Conservation (phyloP, 2,797 vertebrate genomes). For the Helostoma temminkii region DNA sequence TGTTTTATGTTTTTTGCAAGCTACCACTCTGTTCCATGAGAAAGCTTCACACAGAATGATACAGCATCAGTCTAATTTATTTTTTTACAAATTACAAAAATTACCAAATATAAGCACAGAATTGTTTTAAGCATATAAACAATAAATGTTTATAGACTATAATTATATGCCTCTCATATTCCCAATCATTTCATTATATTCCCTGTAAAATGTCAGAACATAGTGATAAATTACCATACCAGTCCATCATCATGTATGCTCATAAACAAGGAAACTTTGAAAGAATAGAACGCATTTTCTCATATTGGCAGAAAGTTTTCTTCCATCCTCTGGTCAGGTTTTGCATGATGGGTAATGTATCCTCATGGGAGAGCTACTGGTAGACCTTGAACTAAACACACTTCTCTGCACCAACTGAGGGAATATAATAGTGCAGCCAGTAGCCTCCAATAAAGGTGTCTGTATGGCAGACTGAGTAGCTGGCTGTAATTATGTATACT, state of each 20-base stretch:
- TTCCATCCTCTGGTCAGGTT: conserved; percentile 9
- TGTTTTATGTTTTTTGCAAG: too few relatives aligned
- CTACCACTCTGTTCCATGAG: too few relatives aligned
- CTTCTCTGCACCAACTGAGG: conserved; percentile 19
- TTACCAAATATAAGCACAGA: too few relatives aligned
- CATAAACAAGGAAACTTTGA: too few relatives aligned
- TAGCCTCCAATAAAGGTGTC: conserved; percentile 61
- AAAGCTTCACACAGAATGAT: neutral
- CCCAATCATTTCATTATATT: neutral
- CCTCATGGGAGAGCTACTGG: neutral
- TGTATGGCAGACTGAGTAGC: conserved; percentile 60
- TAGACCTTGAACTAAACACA: conserved; percentile 14
- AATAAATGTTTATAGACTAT: neutral
- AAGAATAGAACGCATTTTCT: too few relatives aligned
- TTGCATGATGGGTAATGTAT: neutral
- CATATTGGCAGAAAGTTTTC: too few relatives aligned
- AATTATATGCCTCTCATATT: neutral
- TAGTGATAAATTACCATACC: neutral
- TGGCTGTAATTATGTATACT: conserved; percentile 69
- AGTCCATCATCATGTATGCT: too few relatives aligned
- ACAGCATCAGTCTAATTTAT: neutral
- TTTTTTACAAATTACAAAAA: too few relatives aligned
- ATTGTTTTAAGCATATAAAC: too few relatives aligned
- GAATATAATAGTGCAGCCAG: conserved; percentile 39
- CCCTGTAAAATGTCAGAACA: neutral